Evolutionary conservation across 37 sponge, comb jelly and placozoan genomes (phyloP).

Genomic region (Mnemiopsis leidyi): DNA sequence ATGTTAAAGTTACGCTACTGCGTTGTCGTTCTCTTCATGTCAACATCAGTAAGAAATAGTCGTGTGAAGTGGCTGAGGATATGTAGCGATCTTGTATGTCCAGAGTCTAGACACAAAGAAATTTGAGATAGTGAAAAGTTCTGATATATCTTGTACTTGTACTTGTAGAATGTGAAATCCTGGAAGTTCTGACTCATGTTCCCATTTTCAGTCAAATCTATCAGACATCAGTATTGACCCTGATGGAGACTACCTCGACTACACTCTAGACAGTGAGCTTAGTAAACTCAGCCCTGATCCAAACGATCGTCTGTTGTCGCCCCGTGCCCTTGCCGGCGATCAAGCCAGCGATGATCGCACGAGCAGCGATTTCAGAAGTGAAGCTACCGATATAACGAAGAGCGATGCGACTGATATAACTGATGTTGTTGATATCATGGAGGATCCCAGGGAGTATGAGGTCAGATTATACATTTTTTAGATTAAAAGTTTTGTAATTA

Average conservation of each 20-base stretch:
- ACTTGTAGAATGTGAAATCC: no score
- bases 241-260: not conserved
- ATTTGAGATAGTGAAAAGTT: no score
- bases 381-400: not conserved
- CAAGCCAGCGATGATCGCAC: not conserved
- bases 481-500: no score
- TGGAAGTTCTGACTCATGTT: no score
- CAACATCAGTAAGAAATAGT: no score
- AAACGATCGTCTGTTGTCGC: not conserved
- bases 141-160: no score
- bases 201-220: not conserved
- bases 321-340: not conserved
- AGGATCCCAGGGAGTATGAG: not conserved
- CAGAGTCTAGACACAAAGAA: no score
- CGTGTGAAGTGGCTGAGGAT: no score
- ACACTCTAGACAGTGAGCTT: not conserved
- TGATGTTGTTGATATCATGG: not conserved
- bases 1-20: no score
- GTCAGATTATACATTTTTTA: not conserved
- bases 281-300: not conserved
- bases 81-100: no score
- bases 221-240: constrained; percentile 35
- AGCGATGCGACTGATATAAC: constrained; percentile 23
- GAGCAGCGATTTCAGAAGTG: not conserved
- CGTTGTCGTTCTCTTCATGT: no score